Evolutionary conservation across 2,113 vertebrate species (phyloP), one percentile per base, ranked within the genome.

Genomic region (Willisornis vidua): DNA sequence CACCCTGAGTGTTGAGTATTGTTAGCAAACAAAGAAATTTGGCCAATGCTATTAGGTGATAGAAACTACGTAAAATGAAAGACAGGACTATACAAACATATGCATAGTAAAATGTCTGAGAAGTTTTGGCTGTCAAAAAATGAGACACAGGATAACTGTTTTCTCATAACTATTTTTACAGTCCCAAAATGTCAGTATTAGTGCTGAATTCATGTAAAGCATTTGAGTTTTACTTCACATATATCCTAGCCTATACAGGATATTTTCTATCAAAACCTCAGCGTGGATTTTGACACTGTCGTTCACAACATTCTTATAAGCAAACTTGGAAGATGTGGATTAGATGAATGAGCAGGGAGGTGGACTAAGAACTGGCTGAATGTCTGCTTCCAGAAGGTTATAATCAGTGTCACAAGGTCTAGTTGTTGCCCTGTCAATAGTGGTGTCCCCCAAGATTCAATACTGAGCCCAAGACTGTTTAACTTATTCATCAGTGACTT

Each of bases 381-480:
- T 24, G 29, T 39, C 19, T 41, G 10, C 41, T 83, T 20, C 39
- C n/a, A 75, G 7, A 61, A n/a, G 3, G 16, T 39, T 1, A 0
- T 14, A 61, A 61, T 54, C 62, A 48, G 23, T 41, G 46, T 14
- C 16, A 61, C 16, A 48, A 25, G 10, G 24, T 41, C 29, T 48
- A 10, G 17, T 3, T 66, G 51, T 17, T 54, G 10, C 16, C 13
- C n/a, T 61, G 29, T 41, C 28, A 31, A 19, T 54, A 17, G 19
- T 18, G 7, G 24, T 6, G 10, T 61, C 26, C 2, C 0, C 6
- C 23, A 67, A n/a, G 24, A 22, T n/a, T 54, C 46, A 68, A 1
- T 61, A 48, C 7, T 17, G 15, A 5, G 6, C 16, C 13, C 13
- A 25, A 3, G 48, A 46, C 12, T 52, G 12, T 39, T 75, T 54